phyloP scores from a whole-genome alignment of 92 coral and sea anemone genomes.

The Diadumene lineata region DNA sequence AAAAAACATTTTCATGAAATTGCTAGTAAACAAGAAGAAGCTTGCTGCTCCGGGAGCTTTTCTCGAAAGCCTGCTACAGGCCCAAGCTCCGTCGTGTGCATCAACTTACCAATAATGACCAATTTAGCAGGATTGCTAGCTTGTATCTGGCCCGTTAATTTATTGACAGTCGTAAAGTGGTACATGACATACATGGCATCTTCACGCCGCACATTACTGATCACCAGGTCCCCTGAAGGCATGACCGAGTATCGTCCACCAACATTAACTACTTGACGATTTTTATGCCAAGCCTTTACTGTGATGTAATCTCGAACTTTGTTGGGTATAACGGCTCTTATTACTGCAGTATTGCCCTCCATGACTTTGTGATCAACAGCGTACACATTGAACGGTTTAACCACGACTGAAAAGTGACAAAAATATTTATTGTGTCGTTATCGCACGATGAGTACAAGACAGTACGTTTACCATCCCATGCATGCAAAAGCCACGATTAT shows the following conservation, averaged over 20 bases:
- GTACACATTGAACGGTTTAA: conserved; percentile 70
- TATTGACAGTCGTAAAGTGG: conserved; percentile 78
- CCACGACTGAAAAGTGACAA: conserved; percentile 71
- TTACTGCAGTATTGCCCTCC: conserved; percentile 85
- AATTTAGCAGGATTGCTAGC: conserved; percentile 93
- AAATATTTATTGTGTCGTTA: too few relatives aligned
- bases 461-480: too few relatives aligned
- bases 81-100: too few relatives aligned
- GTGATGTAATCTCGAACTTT: conserved; percentile 71
- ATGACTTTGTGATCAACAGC: conserved; percentile 73
- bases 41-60: too few relatives aligned
- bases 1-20: too few relatives aligned
- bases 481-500: too few relatives aligned
- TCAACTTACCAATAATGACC: conserved; percentile 21
- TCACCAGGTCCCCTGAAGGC: conserved; percentile 93
- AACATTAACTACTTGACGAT: conserved; percentile 43
- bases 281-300: conserved; percentile 82
- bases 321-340: conserved; percentile 67
- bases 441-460: too few relatives aligned
- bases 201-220: conserved; percentile 61
- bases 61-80: too few relatives aligned
- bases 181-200: conserved; percentile 48
- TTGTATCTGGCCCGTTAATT: conserved; percentile 64
- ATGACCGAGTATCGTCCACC: conserved; percentile 76
- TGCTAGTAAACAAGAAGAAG: too few relatives aligned